A percentile compares a stretch with the other conserved stretches of the same genome.
phyloP scores from a whole-genome alignment of 2,888 invertebrate species.

The Eutolmus rufibarbis region DNA sequence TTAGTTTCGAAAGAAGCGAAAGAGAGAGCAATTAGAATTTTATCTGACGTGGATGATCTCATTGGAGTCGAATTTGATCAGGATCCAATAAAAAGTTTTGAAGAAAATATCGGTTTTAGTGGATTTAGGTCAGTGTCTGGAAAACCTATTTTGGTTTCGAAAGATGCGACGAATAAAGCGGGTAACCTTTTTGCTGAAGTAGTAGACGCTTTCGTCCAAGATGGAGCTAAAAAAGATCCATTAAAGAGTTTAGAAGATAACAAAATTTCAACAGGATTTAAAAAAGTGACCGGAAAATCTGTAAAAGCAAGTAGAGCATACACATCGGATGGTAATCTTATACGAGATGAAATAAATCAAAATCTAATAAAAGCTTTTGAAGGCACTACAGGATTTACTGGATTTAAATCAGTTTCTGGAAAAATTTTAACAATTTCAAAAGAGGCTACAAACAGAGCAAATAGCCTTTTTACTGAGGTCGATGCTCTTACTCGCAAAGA shows the following conservation, averaged over 20 bases:
- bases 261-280: background rate
- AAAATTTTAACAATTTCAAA: conserved; percentile 59
- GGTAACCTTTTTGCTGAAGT: conserved; percentile 55
- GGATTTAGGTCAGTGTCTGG: conserved; percentile 56
- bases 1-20: background rate
- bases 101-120: background rate
- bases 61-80: background rate
- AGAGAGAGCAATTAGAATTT: background rate
- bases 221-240: background rate
- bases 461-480: conserved; percentile 54
- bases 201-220: conserved; percentile 42
- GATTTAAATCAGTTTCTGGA: conserved; percentile 59
- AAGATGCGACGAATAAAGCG: conserved; percentile 50
- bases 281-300: background rate
- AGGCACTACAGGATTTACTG: conserved; percentile 12
- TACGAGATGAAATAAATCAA: background rate
- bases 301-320: background rate
- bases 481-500: conserved; percentile 40
- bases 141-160: background rate
- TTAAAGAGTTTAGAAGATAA: background rate
- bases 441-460: conserved; percentile 54
- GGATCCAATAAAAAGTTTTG: conserved; percentile 61
- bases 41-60: background rate
- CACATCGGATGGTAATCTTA: background rate
- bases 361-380: background rate